These are phyloP conservation scores for Acanthis flammea DNA, from an alignment of 2,797 vertebrate genomes.

Conservation along the genomic window DNA sequence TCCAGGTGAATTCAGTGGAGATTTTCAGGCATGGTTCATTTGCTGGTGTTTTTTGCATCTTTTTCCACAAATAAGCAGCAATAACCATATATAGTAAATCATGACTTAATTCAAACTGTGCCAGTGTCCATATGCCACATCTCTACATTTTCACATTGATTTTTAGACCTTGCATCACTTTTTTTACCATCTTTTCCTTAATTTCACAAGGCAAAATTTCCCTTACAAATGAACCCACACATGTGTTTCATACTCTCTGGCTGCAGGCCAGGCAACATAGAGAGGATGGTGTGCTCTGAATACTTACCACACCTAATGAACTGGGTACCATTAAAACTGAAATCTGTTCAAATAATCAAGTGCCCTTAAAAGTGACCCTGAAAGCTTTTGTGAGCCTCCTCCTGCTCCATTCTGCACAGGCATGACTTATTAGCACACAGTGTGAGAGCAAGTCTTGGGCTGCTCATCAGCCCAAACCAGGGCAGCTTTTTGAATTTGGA, in stretches of 20 bases:
- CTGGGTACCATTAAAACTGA: fast-evolving
- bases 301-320: background rate
- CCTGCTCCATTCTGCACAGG: background rate
- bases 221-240: background rate
- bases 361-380: background rate
- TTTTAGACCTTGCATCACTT: background rate
- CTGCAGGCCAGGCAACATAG: background rate
- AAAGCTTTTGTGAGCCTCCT: background rate
- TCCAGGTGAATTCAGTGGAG: background rate
- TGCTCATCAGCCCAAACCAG: background rate
- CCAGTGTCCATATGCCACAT: background rate
- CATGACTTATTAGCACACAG: fast-evolving
- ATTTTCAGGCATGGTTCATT: fast-evolving
- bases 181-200: background rate
- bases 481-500: background rate
- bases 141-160: background rate
- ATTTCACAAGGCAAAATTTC: background rate
- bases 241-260: background rate
- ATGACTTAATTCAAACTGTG: background rate
- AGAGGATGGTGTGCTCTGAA: background rate
- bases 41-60: background rate
- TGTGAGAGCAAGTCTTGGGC: background rate
- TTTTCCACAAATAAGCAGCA: background rate
- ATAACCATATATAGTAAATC: background rate
- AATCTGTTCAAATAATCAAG: background rate